Conservation (phyloP, 2,113 vertebrate genomes). For the Sardina pilchardus region DNA sequence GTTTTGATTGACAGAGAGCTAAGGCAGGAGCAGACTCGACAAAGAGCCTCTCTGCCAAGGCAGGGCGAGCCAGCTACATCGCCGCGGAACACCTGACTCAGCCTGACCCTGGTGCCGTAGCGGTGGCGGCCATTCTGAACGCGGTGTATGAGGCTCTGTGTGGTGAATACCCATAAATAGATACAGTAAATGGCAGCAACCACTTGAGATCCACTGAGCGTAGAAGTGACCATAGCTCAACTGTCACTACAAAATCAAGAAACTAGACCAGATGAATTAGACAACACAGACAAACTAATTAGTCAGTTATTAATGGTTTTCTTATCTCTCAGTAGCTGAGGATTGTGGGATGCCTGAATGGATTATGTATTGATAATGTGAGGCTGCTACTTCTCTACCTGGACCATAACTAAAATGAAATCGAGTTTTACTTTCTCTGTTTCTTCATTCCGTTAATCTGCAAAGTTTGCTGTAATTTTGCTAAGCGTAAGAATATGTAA, state of each 20-base stretch:
- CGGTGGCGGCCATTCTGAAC: conserved; percentile 74
- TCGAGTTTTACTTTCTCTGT: background rate
- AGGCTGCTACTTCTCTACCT: background rate
- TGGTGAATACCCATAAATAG: conserved; percentile 27
- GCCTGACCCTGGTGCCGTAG: conserved; percentile 87
- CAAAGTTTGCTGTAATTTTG: background rate
- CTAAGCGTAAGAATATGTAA: background rate
- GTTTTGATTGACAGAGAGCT: conserved; percentile 69
- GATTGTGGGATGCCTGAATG: background rate
- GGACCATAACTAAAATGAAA: background rate
- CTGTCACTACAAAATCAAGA: background rate
- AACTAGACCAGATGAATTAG: background rate
- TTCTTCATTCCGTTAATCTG: background rate
- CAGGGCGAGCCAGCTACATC: conserved; percentile 92
- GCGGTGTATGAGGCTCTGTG: conserved; percentile 74
- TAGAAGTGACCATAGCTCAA: background rate
- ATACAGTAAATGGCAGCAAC: background rate
- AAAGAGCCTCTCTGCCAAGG: conserved; percentile 78
- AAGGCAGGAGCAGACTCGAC: conserved; percentile 81
- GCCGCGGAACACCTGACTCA: conserved; percentile 73
- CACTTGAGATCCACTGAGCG: background rate
- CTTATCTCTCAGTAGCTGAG: background rate
- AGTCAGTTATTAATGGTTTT: background rate
- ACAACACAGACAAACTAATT: no score
- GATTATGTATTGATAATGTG: background rate